Base-by-base conservation (phyloP, 2,888 invertebrate genomes). In the Oxystoma pomonae region DNA sequence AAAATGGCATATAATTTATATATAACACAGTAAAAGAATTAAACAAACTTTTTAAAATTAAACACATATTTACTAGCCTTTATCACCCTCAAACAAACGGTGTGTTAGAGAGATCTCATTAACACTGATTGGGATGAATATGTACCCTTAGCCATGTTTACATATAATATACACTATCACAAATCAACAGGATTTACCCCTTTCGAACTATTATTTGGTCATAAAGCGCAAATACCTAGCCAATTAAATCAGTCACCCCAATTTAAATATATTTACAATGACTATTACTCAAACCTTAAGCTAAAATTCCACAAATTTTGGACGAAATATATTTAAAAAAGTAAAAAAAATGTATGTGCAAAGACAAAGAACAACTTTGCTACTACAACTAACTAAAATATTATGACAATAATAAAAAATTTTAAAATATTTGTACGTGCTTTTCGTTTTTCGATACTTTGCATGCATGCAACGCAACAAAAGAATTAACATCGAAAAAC, bases 61-160 rank as follows among this genome's bases (percentile, higher is more conserved):
- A 74, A 61, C 69, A 75, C 58, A 66, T 76, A 12, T 63, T 69
- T 51, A 73, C 71, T 2, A 73, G 72, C 9, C 69, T 75, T 1
- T 76, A 75, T 66, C 71, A 73, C 58, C 75, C 74, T 7, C 70
- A 75, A 67, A 68, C 66, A 3, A 76, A 75, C 52, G 74, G 75
- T 18, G 57, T 19, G 9, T 18, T 57, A 16, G 19, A 57, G 18
- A 16, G 57, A 20, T 57, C 57, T 19, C 57, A 57, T 20, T 20
- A 5, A 18, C 7, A 57, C 16, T 9, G 20, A 57, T 19, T 57
- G 57, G 57, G 57, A 20, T 57, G 57, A 57, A 57, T 64, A 19
- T 51, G 49, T 60, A n/a, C 17, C 57, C 1, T 21, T 62, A 20
- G 59, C 59, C 20, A 59, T 59, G 52, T 63, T 59, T 18, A 59